Evolutionary conservation across 2,113 vertebrate species (phyloP), one percentile per base, ranked within the genome.

Genomic region (Trichomycterus rosablanca): DNA sequence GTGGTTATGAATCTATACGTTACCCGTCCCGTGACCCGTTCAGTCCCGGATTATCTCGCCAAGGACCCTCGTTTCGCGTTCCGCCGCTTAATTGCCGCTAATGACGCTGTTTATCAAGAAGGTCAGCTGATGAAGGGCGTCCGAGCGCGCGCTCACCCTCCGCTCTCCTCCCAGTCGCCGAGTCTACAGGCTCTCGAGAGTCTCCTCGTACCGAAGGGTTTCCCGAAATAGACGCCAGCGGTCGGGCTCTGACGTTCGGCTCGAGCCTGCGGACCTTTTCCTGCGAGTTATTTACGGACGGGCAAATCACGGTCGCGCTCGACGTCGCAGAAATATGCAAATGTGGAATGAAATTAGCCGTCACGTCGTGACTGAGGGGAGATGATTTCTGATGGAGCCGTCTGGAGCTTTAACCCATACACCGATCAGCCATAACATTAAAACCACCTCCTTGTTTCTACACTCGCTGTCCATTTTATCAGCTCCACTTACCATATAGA

Each of bases 31-130:
- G 35, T 18, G 56, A 59, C 48, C 2, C 22, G 14, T 51, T n/a
- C n/a, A n/a, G n/a, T n/a, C 16, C 15, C 16, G 5, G 53, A n/a
- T 40, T 30, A 59, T 67, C 15, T 16, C 53, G 23, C 45, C 18
- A 59, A 58, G 56, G 49, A 54, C 54, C 35, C 64, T 63, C 43
- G 69, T 59, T 72, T 72, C 63, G 49, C 54, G 53, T 72, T 59
- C 67, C 59, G 40, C n/a, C 22, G 63, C 56, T 63, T 70, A 70
- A 70, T 74, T 70, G 72, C 67, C 53, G 20, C 58, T 74, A 70
- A 74, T 58, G 59, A 54, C 26, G 37, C 63, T 74, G n/a, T 67
- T 74, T 74, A 70, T 70, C 54, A 26, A 48, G 23, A 62, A 70
- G 72, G 66, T 66, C 66, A 70, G 59, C 70, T 66, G 63, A 54